Evolutionary conservation across 2,113 vertebrate species (phyloP), one percentile per base, ranked within the genome.

Genomic region (Nanorana parkeri): DNA sequence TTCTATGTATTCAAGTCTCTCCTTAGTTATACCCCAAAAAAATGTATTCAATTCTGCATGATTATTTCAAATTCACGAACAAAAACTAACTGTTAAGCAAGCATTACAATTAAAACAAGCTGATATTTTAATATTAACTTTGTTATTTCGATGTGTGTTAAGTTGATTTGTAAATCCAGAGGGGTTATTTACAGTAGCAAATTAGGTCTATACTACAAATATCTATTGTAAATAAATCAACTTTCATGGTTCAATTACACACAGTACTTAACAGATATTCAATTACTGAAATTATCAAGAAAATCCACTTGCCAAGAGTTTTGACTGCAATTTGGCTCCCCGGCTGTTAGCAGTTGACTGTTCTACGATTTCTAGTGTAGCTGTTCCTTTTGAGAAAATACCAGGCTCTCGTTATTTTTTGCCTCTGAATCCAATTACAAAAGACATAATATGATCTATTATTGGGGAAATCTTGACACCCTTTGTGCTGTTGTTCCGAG

Each of bases 231-330:
- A 93, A 93, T 91, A 66, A 80, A 81, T 80, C 93, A 90, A 93
- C 91, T 93, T 85, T 89, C 90, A 90, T 91, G 91, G 91, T 93
- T 91, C 92, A 94, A 93, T 93, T 92, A 92, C 89, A 88, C 77
- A 90, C 86, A 86, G 86, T 16, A 83, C 87, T 90, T 93, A 95
- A 93, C 90, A 91, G 90, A 94, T 95, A 94, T 94, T 95, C 92
- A 95, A 94, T 95, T 94, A 95, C 90, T 90, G 88, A 91, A 93
- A 92, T 93, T 93, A 94, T 93, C 91, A 93, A 89, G 88, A 90
- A n/a, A 15, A 87, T 89, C 83, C 85, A 89, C 88, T 90, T 90
- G 91, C 89, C 91, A 94, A 93, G 91, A 84, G 87, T 89, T 84
- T 87, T 89, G 89, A 92, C 91, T 91, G 84, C 90, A 93, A 91